Conservation (phyloP, 2,888 invertebrate species). For the Microplitis deprimator region DNA sequence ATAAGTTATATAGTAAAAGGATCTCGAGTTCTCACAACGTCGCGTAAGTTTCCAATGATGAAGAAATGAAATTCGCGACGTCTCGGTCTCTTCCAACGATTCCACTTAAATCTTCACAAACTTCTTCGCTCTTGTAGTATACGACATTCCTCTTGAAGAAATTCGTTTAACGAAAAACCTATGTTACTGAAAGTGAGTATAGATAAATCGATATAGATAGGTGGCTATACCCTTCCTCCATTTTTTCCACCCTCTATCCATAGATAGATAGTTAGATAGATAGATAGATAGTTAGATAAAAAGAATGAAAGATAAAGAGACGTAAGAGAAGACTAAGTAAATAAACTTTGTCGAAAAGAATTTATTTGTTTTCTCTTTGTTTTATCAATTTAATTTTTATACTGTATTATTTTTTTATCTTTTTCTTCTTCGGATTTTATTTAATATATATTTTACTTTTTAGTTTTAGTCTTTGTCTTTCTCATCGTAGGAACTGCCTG, state of each 20-base stretch:
- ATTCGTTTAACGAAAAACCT: slow-evolving; percentile 24
- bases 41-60: slow-evolving; percentile 41
- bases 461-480: slow-evolving; percentile 14
- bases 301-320: slow-evolving; percentile 10
- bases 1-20: slow-evolving; percentile 20
- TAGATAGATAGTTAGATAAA: slow-evolving; percentile 1
- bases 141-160: slow-evolving; percentile 23
- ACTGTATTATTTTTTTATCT: neutral
- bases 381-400: slow-evolving; percentile 4
- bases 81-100: slow-evolving; percentile 30
- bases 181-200: slow-evolving; percentile 5
- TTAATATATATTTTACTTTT: slow-evolving; percentile 1
- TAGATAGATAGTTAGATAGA: neutral
- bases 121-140: slow-evolving; percentile 6
- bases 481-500: slow-evolving; percentile 22
- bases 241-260: neutral
- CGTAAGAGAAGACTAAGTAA: slow-evolving; percentile 8
- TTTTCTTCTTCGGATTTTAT: neutral
- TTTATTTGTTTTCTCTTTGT: slow-evolving; percentile 5
- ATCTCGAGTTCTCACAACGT: slow-evolving; percentile 28
- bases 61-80: slow-evolving; percentile 36
- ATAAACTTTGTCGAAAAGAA: neutral
- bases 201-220: slow-evolving; percentile 11
- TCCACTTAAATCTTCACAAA: slow-evolving; percentile 32
- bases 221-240: neutral